A percentile compares a stretch with the other conserved stretches of the same genome.
phyloP scores from a whole-genome alignment of 1,140 invertebrate genomes.

The Sarcophaga bullata region DNA sequence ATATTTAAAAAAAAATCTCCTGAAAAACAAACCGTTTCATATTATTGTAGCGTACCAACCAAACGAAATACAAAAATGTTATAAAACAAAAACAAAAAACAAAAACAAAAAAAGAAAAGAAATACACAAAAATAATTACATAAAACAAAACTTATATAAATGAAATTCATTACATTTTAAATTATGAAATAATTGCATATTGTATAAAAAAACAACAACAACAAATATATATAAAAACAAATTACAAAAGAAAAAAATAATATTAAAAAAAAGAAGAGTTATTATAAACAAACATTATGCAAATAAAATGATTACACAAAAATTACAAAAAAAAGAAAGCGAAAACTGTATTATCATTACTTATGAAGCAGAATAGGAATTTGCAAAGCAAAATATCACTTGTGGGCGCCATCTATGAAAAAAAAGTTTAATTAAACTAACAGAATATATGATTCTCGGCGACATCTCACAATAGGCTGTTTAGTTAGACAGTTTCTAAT shows the following conservation, averaged over 20 bases:
- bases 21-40: conserved; percentile 14
- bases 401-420: no score
- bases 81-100: conserved; percentile 3
- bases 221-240: neutral
- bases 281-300: conserved; percentile 35
- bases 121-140: conserved; percentile 4
- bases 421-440: no score
- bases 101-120: conserved; percentile 8
- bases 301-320: conserved; percentile 38
- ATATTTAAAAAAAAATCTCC: neutral
- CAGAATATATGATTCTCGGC: no score
- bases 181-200: neutral
- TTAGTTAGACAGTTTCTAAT: no score
- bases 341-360: neutral
- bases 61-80: neutral
- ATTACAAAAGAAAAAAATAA: conserved; percentile 15
- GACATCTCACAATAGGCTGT: no score
- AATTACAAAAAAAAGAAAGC: neutral
- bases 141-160: conserved; percentile 6
- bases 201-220: neutral
- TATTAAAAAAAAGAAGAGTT: conserved; percentile 25
- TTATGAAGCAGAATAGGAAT: no score
- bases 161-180: conserved; percentile 35
- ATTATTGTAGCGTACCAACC: conserved; percentile 11
- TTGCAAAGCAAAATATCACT: no score